Evolutionary conservation across 2,888 invertebrate species (phyloP), one percentile per base, ranked within the genome.

Genomic region (Dolichopus griseipennis): DNA sequence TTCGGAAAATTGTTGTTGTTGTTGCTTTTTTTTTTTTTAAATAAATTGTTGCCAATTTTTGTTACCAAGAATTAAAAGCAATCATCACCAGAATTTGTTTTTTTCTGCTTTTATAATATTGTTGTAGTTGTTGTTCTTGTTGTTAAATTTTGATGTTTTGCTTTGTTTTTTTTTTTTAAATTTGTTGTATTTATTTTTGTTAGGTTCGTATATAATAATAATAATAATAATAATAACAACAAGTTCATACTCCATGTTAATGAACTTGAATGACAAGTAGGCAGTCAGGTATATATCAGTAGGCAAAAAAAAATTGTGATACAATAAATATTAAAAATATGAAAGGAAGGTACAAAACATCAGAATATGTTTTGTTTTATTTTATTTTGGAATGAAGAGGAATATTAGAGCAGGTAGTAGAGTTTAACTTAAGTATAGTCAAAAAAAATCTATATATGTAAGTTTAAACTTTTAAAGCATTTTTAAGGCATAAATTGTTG

Each of bases 241-340:
- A n/a, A 18, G 52, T 52, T n/a, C n/a, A n/a, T n/a, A n/a, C n/a
- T n/a, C n/a, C 52, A 52, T 52, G 52, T 52, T 52, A 52, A 52
- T 52, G 52, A 52, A 52, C 52, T 52, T 52, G 52, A 52, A 52
- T 52, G n/a, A 52, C 52, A 52, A 52, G 52, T 52, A 52, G 52
- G 52, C n/a, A 43, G 12, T 7, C 15, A 52, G 52, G 52, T 18
- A 52, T 18, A 52, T 6, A 52, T 18, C 15, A 18, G 52, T 18
- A 52, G 15, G 18, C 52, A 52, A 6, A 52, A n/a, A 34, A 34
- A 34, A 9, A 9, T 34, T 37, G 37, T 10, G 27, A 27, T 27
- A 27, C 27, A 27, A 27, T 27, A 37, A 37, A 37, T 37, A 12
- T 5, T 5, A 9, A 37, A 37, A 37, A 12, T 4, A 37, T 12